phyloP scores from a whole-genome alignment of 2,797 vertebrate genomes.

The Chiroxiphia lanceolata region DNA sequence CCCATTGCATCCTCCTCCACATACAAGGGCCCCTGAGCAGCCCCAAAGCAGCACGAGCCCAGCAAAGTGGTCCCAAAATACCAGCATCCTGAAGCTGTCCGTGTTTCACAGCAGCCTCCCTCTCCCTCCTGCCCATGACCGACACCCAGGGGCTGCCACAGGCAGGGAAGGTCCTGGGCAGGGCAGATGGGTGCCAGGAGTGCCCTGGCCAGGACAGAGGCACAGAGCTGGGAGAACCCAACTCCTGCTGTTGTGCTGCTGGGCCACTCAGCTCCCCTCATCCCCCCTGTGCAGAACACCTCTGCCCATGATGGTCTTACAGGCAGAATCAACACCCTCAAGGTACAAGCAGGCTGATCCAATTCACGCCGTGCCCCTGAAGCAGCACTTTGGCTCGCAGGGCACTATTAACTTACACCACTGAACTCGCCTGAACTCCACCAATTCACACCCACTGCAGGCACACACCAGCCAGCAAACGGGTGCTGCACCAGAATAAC shows the following conservation, averaged over 20 bases:
- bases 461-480: not conserved
- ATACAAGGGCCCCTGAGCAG: not conserved
- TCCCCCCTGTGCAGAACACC: not conserved
- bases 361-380: rapidly evolving
- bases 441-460: not conserved
- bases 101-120: not conserved
- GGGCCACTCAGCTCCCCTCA: rapidly evolving
- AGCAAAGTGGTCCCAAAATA: not conserved
- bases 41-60: not conserved
- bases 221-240: not conserved
- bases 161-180: not conserved
- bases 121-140: not conserved
- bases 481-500: not conserved
- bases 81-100: not conserved
- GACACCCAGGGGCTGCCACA: not conserved
- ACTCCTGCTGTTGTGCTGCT: not conserved
- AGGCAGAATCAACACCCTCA: not conserved
- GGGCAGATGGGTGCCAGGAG: not conserved
- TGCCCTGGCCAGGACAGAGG: not conserved
- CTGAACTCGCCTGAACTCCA: not conserved
- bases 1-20: not conserved
- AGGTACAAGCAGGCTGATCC: not conserved
- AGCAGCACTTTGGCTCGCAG: not conserved
- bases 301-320: not conserved
- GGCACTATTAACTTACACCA: not conserved